Conservation (phyloP, 2,888 invertebrate species). For the Halocaridina rubra region DNA sequence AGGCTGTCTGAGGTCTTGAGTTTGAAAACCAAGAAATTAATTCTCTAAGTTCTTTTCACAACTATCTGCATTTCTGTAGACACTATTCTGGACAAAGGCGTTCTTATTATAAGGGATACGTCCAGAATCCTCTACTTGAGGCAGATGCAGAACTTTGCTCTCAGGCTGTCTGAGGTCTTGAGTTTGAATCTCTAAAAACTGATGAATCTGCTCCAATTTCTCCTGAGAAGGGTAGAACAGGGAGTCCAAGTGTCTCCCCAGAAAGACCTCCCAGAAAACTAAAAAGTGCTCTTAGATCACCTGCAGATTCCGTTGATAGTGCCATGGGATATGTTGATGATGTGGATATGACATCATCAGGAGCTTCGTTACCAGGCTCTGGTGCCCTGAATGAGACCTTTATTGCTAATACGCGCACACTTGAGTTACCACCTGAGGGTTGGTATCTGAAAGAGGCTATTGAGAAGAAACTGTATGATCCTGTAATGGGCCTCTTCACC, state of each 20-base stretch:
- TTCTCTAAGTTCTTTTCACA: no score
- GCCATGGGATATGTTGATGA: slow-evolving; percentile 67
- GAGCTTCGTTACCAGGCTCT: slow-evolving; percentile 49
- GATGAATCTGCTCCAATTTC: slow-evolving; percentile 52
- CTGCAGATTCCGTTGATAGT: slow-evolving; percentile 63
- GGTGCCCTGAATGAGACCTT: slow-evolving; percentile 30
- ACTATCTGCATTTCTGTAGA: no score
- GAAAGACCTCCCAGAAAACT: slow-evolving; percentile 41
- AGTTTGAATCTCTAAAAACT: slow-evolving; percentile 51
- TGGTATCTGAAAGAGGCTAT: slow-evolving; percentile 88
- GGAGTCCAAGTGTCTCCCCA: slow-evolving; percentile 30
- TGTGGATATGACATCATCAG: slow-evolving; percentile 56
- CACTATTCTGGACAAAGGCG: no score
- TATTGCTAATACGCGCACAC: slow-evolving; percentile 47
- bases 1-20: no score
- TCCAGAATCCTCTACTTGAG: no score
- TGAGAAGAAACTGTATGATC: slow-evolving; percentile 83
- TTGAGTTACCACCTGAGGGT: slow-evolving; percentile 83
- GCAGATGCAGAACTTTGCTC: no score
- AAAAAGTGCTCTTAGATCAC: slow-evolving; percentile 35
- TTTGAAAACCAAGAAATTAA: no score
- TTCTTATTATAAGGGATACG: no score
- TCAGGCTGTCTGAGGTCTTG: no score
- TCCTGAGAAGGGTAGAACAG: slow-evolving; percentile 34
- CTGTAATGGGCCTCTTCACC: slow-evolving; percentile 83